Base-by-base conservation (phyloP, 37 sponge, comb jelly and placozoan genomes). In the Tethya wilhelma region DNA sequence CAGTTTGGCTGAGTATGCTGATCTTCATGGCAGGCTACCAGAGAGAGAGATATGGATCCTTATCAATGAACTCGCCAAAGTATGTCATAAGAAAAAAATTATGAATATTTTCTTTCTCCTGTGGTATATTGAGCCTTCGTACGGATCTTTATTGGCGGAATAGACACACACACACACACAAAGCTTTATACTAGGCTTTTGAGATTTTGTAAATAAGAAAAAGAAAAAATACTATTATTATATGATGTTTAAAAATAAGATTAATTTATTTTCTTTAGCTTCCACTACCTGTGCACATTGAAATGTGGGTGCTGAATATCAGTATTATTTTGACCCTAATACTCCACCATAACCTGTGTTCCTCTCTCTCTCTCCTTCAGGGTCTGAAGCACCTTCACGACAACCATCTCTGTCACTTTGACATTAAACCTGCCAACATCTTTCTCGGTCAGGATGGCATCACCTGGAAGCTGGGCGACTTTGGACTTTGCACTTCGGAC, bases 371-470 rank as follows among this genome's bases (percentile, higher is more conserved):
- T 62, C 64, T 62, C 64, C 38, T 22, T 38, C 55, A 96, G 97
- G 97, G 94, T 2, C 64, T 96, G 44, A 84, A 84, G 28, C 93
- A 96, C 55, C 79, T 96, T 1, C 97, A 96, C 71, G 82, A 87
- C 73, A 69, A 90, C 79, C 44, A 77, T 2, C 70, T 93, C 19
- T 79, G 92, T 69, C 97, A 96, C 59, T 86, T 96, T 77, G 97
- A 96, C 71, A 93, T 96, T 33, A 96, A 96, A 72, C 97, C 97
- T 28, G 90, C 84, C 45, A 96, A 96, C 71, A 76, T 90, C n/a
- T 96, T 96, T 81, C 77, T 93, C 19, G 58, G 56, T 31, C 33
- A 41, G 60, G 84, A 86, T 42, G 80, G 84, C 36, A 2, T 40
- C 20, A 77, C 86, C 4, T 93, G 94, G 33, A 93, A 93, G 56